These are phyloP conservation scores for Noctua comes DNA, from an alignment of 2,888 invertebrate genomes.

Conservation along the genomic window DNA sequence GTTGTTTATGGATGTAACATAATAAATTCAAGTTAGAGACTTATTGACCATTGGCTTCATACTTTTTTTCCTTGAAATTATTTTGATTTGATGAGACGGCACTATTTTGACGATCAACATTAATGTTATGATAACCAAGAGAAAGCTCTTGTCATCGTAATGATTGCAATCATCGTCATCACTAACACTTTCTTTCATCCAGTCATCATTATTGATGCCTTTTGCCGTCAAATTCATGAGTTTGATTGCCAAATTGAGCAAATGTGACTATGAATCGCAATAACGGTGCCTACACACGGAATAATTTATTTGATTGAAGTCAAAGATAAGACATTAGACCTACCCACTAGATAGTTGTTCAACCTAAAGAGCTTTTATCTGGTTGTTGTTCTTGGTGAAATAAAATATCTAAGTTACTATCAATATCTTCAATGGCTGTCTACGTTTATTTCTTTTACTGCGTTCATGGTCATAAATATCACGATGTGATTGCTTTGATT, in stretches of 20 bases:
- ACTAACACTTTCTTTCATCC: conserved; percentile 38
- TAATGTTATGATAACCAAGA: conserved; percentile 19
- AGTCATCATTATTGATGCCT: conserved; percentile 26
- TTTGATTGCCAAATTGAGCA: conserved; percentile 5
- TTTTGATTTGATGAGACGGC: conserved; percentile 23
- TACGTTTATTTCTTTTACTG: conserved; percentile 19
- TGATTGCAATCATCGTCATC: conserved; percentile 24
- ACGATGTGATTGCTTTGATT: conserved; percentile 22
- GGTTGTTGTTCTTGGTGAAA: not conserved
- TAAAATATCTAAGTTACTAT: conserved; percentile 28
- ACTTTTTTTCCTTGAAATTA: not conserved
- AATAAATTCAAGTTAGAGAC: not conserved
- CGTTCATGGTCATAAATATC: conserved; percentile 25
- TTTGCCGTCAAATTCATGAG: not conserved
- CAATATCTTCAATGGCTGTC: not conserved
- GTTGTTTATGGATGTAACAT: not conserved
- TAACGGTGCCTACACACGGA: not conserved
- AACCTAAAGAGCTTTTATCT: not conserved
- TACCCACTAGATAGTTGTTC: not conserved
- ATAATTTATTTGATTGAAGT: not conserved
- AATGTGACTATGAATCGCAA: not conserved
- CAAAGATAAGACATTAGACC: not conserved
- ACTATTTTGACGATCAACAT: conserved; percentile 5
- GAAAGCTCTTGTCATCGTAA: conserved; percentile 50
- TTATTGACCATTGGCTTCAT: not conserved